Conservation (phyloP, 2,888 invertebrate genomes). For the Aricia artaxerxes region DNA sequence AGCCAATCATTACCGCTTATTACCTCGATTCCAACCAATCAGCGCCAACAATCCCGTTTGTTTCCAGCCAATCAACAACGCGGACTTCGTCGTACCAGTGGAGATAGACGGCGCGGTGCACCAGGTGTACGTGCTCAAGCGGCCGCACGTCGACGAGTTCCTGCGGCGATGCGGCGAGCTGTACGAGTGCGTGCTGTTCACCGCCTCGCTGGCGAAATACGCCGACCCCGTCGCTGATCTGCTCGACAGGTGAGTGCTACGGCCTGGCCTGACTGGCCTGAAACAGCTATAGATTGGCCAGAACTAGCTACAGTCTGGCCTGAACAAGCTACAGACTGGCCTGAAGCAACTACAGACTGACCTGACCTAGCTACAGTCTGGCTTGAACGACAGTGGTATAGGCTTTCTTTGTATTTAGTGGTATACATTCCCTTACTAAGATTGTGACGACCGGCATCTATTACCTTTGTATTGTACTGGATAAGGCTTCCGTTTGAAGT, state of each 20-base stretch:
- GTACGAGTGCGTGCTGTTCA: constrained; percentile 99
- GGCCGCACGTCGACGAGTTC: constrained; percentile 99
- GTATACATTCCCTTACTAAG: no score
- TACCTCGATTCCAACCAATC: neutral
- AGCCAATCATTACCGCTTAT: neutral
- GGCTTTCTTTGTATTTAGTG: no score
- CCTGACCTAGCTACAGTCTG: no score
- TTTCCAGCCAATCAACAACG: constrained; percentile 97
- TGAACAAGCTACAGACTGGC: no score
- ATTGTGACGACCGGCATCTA: no score
- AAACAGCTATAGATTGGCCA: no score
- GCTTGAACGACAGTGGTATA: no score
- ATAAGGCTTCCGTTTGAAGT: neutral
- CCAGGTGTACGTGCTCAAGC: constrained; percentile 98
- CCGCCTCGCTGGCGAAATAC: constrained; percentile 99
- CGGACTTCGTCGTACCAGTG: constrained; percentile 99
- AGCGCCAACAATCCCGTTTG: neutral
- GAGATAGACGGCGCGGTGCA: constrained; percentile 99
- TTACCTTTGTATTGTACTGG: no score
- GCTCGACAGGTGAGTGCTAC: constrained; percentile 85
- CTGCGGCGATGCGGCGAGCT: constrained; percentile 98
- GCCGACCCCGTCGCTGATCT: constrained; percentile 99
- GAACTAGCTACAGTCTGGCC: no score
- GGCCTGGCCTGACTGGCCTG: no score
- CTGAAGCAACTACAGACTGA: no score